A percentile compares a stretch with the other conserved stretches of the same genome.
Conservation (phyloP, 1,140 invertebrate species). For the Heliconius eleuchia region DNA sequence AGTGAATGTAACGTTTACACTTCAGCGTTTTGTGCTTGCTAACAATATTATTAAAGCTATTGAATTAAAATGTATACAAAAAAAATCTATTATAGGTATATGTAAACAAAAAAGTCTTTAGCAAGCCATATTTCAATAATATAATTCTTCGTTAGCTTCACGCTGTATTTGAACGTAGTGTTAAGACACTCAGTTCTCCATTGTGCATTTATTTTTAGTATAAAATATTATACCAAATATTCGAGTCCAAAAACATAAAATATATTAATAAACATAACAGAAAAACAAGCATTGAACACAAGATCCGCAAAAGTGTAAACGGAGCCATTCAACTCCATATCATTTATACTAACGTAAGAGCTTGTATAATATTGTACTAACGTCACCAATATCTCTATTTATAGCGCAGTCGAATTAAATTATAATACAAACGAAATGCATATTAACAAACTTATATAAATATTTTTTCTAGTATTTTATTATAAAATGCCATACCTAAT, state of each 20-base stretch:
- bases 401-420: constrained; percentile 31
- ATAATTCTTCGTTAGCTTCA: no score
- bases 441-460: constrained; percentile 54
- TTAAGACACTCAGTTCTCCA: no score
- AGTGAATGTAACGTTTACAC: constrained; percentile 38
- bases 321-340: constrained; percentile 62
- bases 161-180: no score
- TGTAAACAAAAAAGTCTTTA: no score
- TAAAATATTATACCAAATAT: neutral
- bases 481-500: constrained; percentile 48
- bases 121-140: no score
- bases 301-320: constrained; percentile 29
- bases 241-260: neutral
- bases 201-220: neutral
- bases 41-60: no score
- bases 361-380: constrained; percentile 61
- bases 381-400: constrained; percentile 42
- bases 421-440: constrained; percentile 46
- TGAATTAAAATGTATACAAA: no score
- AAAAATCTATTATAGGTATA: no score
- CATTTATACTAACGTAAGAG: constrained; percentile 64
- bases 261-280: neutral
- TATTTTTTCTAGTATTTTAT: constrained; percentile 76
- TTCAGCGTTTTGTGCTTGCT: constrained; percentile 12
- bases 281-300: constrained; percentile 1